phyloP scores from a whole-genome alignment of 2,888 invertebrate genomes.

The Buathra laborator region DNA sequence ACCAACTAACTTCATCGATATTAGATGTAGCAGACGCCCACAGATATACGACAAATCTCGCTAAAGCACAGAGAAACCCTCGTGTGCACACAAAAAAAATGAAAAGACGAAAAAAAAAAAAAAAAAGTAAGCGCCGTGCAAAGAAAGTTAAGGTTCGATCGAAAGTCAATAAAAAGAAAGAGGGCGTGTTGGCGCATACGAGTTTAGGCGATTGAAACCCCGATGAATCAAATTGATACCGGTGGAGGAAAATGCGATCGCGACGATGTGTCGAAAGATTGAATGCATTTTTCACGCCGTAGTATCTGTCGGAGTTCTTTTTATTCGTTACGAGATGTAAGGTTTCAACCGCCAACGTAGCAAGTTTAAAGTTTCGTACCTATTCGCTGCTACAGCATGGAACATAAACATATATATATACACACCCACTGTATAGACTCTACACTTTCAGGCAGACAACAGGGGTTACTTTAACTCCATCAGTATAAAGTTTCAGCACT shows the following conservation, averaged over 20 bases:
- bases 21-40: constrained; percentile 5
- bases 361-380: constrained; percentile 48
- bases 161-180: constrained; percentile 49
- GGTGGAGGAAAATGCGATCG: not conserved
- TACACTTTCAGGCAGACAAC: constrained; percentile 46
- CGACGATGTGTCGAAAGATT: not conserved
- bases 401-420: constrained; percentile 12
- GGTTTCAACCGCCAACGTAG: constrained; percentile 41
- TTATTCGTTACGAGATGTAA: constrained; percentile 35
- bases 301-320: not conserved
- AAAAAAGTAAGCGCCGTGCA: constrained; percentile 20
- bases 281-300: not conserved
- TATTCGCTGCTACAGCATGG: not conserved
- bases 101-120: not conserved
- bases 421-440: not conserved
- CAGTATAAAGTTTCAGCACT: constrained; percentile 66
- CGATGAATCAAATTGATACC: constrained; percentile 37
- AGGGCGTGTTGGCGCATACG: constrained; percentile 2
- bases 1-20: constrained; percentile 25
- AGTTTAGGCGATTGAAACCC: constrained; percentile 17
- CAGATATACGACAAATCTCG: not conserved
- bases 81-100: not conserved
- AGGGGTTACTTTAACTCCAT: constrained; percentile 59
- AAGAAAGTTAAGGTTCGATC: constrained; percentile 44
- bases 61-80: constrained; percentile 4